Evolutionary conservation across 2,113 vertebrate genomes (phyloP).

Genomic region (Herpailurus yagouaroundi): DNA sequence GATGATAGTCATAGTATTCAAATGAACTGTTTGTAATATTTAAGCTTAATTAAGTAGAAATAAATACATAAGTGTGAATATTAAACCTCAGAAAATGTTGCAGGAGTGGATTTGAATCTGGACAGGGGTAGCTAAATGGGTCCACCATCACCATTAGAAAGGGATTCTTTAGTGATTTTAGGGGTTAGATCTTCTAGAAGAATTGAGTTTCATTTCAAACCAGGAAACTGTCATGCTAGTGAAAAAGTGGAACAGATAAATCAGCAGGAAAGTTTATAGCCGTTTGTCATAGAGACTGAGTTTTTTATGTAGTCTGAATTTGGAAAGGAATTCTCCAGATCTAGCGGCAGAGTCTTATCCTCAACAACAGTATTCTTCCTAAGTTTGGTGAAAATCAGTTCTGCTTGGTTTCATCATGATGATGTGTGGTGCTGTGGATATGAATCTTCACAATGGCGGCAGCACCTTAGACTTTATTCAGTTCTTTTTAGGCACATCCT

Average conservation of each 20-base stretch:
- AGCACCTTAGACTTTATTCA: neutral
- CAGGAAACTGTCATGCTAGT: neutral
- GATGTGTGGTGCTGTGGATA: too few relatives aligned
- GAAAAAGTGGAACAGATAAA: neutral
- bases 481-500: neutral
- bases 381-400: neutral
- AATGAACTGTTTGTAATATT: neutral
- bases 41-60: neutral
- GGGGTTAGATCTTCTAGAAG: neutral
- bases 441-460: neutral
- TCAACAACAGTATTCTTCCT: neutral
- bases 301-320: neutral
- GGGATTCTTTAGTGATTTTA: neutral
- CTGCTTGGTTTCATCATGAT: neutral
- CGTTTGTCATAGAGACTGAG: neutral
- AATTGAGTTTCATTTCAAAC: neutral
- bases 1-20: neutral
- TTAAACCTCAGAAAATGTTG: conserved; percentile 7
- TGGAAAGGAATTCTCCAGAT: neutral
- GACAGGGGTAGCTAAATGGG: neutral
- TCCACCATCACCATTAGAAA: neutral
- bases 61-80: neutral
- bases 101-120: neutral
- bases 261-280: neutral
- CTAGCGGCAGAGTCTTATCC: neutral